Percentiles rank a stretch among this genome's conserved stretches.
Conservation (phyloP, 2,888 invertebrate species). For the Byasa hedistus region DNA sequence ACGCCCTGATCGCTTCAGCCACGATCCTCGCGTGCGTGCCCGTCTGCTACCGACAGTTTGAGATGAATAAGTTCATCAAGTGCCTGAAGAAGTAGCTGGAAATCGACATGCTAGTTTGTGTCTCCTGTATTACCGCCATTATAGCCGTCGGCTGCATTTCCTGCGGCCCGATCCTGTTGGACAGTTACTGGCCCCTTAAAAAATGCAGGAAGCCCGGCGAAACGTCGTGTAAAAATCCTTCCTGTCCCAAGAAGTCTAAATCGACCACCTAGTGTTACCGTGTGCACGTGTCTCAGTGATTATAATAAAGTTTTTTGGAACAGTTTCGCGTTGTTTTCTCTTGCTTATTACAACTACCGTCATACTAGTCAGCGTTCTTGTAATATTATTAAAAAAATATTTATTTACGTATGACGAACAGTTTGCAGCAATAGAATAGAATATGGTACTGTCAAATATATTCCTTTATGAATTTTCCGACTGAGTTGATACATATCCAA, state of each 20-base stretch:
- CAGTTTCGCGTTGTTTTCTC: neutral
- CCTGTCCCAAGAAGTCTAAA: constrained; percentile 46
- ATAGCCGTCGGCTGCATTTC: constrained; percentile 50
- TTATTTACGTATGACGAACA: no score
- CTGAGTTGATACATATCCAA: no score
- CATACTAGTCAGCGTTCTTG: no score
- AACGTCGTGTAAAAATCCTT: constrained; percentile 47
- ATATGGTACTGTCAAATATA: no score
- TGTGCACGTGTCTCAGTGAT: constrained; percentile 1
- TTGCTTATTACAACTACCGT: no score
- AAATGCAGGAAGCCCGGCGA: constrained; percentile 26
- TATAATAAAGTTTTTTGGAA: constrained; percentile 21
- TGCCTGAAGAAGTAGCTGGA: constrained; percentile 52
- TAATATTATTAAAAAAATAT: no score
- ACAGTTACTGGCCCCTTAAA: constrained; percentile 43
- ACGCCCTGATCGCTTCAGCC: constrained; percentile 65
- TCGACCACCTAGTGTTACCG: constrained; percentile 11
- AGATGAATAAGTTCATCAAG: constrained; percentile 54
- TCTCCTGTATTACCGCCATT: constrained; percentile 50
- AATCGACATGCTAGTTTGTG: constrained; percentile 52
- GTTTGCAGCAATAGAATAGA: no score
- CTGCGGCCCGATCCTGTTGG: constrained; percentile 53
- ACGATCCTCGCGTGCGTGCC: constrained; percentile 66
- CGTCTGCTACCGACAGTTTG: constrained; percentile 59
- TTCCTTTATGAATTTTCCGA: no score